Conservation (phyloP, 2,797 vertebrate genomes). For the Sebastes steindachneri region DNA sequence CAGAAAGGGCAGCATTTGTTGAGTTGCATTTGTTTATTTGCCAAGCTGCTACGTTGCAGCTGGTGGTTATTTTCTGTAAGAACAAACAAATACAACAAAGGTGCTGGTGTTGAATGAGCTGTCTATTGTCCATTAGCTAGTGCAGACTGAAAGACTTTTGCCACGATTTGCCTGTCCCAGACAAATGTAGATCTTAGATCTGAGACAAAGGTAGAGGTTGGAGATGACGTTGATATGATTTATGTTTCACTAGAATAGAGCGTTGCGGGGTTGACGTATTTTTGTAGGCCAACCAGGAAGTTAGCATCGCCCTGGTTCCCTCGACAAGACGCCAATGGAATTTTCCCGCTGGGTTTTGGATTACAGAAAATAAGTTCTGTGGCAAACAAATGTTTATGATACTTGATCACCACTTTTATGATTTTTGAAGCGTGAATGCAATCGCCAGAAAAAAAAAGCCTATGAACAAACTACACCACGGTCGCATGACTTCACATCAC, state of each 20-base stretch:
- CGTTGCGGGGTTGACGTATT: no score
- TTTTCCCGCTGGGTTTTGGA: no score
- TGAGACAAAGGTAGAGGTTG: background rate
- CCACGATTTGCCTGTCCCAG: background rate
- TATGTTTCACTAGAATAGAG: background rate
- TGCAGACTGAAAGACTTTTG: background rate
- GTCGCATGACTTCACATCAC: no score
- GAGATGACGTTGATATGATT: background rate
- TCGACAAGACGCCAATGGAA: no score
- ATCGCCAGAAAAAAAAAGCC: rapidly evolving
- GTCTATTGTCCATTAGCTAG: background rate
- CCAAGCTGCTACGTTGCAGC: background rate
- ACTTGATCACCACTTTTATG: no score
- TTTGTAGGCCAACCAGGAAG: no score
- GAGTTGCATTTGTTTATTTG: background rate
- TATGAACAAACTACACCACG: no score
- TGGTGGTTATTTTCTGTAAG: background rate
- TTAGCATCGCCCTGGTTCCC: no score
- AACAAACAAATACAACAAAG: background rate
- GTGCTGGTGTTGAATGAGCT: background rate
- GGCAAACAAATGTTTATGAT: no score
- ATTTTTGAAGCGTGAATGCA: no score
- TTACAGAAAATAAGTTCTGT: no score
- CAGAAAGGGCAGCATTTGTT: background rate
- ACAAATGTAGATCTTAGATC: background rate